Base-by-base conservation (phyloP, 1,140 invertebrate species). In the Drosophila sturtevanti region DNA sequence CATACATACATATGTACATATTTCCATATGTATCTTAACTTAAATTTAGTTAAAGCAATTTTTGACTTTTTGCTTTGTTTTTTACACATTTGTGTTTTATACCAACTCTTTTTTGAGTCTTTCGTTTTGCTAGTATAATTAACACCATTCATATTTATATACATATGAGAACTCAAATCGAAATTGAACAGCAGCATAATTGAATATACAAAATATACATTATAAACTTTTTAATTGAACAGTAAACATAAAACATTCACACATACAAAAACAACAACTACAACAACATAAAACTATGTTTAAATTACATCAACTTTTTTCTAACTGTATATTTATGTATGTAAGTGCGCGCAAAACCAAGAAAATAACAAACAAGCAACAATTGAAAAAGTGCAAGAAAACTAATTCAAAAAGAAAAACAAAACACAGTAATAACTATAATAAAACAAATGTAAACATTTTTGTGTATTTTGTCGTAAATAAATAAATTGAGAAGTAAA, bases 401-500 rank as follows among this genome's bases (percentile, higher is more conserved):
- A 68, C 61, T 48, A 48, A 48, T 67, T 60, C 38, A 54, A 77
- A 81, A 58, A 37, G 55, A 85, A 74, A 63, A 72, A 80, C 61
- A 63, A 77, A 81, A 75, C 24, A 58, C 71, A 48, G 16, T 48
- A 66, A 77, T 76, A 69, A 79, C 63, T 86, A 81, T 21, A 85
- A 70, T 84, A 85, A 87, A 86, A 81, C 68, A 81, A 86, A 87
- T 86, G 71, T 75, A 76, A 48, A 79, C 34, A 79, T 68, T 86
- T 87, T 86, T 86, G 82, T 86, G 82, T 86, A 86, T 86, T 86
- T 86, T 86, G 82, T 86, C 82, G 82, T 86, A 86, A 86, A 86
- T 86, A 86, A 86, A 86, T 86, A 87, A 87, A 86, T 81, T 72
- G 18, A 81, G 77, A 70, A 54, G 61, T 52, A 72, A 38, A n/a